phyloP scores from a whole-genome alignment of 2,113 vertebrate species.

The Osmerus mordax region DNA sequence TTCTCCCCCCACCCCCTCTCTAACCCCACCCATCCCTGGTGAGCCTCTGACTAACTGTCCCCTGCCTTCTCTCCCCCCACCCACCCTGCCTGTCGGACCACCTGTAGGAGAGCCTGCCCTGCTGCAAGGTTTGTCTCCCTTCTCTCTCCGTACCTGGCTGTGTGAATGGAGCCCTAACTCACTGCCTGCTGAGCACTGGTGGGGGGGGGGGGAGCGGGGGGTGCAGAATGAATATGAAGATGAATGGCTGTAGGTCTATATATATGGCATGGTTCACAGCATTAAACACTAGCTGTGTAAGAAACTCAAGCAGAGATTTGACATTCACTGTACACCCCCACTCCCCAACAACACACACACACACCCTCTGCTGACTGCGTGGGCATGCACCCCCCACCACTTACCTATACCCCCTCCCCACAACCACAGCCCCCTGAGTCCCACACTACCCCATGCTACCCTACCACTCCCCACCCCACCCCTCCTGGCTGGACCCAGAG shows the following conservation, averaged over 20 bases:
- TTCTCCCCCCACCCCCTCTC: constrained; percentile 8
- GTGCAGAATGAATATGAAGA: not conserved
- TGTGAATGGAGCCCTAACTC: constrained; percentile 58
- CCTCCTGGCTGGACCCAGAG: constrained; percentile 16
- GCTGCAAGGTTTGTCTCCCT: constrained; percentile 78
- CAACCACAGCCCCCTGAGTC: too few species aligned
- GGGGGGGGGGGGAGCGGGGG: constrained; percentile 6
- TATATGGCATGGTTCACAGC: constrained; percentile 10
- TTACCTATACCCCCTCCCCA: too few species aligned
- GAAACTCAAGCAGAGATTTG: not conserved
- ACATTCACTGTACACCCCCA: not conserved
- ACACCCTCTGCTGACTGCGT: constrained; percentile 26
- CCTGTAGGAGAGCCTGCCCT: constrained; percentile 73
- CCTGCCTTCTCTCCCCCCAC: constrained; percentile 78
- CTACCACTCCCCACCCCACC: not conserved
- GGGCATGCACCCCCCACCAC: constrained; percentile 32
- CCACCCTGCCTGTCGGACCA: constrained; percentile 74
- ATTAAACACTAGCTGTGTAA: not conserved
- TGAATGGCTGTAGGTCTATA: not conserved
- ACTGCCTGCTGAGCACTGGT: constrained; percentile 51
- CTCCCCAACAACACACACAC: not conserved
- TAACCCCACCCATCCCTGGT: constrained; percentile 39
- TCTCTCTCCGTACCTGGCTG: constrained; percentile 69
- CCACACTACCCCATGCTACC: too few species aligned
- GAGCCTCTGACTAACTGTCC: constrained; percentile 70